Evolutionary conservation across 2,797 vertebrate species (phyloP), one percentile per base, ranked within the genome.

Genomic region (Parambassis ranga): DNA sequence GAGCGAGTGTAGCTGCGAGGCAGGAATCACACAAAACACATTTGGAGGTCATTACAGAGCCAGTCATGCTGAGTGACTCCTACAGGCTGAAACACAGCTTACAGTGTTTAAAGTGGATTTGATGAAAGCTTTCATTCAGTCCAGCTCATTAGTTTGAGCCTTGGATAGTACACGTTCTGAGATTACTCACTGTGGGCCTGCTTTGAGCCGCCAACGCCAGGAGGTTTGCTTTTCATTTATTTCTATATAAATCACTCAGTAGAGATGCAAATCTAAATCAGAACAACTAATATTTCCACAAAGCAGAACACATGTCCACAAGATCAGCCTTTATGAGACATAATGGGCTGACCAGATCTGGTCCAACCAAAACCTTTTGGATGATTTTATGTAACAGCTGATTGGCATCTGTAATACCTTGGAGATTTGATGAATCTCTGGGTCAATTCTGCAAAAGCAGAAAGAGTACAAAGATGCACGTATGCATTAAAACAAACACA

Each of bases 31-130:
- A 85, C 79, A 73, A 78, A 81, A 83, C 81, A 86, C 87, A 88
- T 90, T 89, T 89, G 86, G 86, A 87, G 87, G 71, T 87, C 80
- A 87, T 92, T 92, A 90, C 51, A 26, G 69, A 84, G 75, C 71
- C 74, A 65, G 71, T 77, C 71, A 77, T 79, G 81, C 80, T 86
- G 81, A 86, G 83, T 82, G 74, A 86, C 77, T 89, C 81, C 75
- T 82, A 74, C 76, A 84, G 81, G 68, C 77, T 63, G 57, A 67
- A 88, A 83, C 71, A 73, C 75, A 83, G 79, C 62, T 53, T 77
- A 83, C 81, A 61, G 74, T 84, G 79, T 88, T 86, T 87, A 69
- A 81, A 80, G 67, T 62, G 70, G 81, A 71, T 86, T 71, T 85
- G 85, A 87, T 89, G 84, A 91, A 92, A 87, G 85, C 72, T 60